Conservation (phyloP, 2,113 vertebrate genomes). For the Micromys minutus region DNA sequence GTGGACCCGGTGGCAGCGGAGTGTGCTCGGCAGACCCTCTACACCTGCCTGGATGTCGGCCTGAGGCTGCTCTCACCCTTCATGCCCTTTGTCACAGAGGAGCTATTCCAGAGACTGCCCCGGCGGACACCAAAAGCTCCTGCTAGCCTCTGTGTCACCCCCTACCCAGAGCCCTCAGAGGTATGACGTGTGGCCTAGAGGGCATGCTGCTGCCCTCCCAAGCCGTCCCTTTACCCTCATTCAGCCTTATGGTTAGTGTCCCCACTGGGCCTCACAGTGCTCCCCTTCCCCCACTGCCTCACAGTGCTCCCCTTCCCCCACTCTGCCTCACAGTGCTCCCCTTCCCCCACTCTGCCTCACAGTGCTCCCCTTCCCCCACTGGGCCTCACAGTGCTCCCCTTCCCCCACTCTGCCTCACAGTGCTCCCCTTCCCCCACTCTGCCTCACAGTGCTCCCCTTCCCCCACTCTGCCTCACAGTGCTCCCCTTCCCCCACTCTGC, state of each 20-base stretch:
- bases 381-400: not conserved
- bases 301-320: not conserved
- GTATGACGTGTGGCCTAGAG: conserved; percentile 72
- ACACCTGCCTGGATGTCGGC: conserved; percentile 91
- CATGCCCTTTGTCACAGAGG: conserved; percentile 94
- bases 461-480: not conserved
- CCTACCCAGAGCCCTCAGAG: conserved; percentile 89
- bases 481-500: not conserved
- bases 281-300: not conserved
- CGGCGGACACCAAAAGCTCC: conserved; percentile 83
- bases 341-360: not conserved
- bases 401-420: not conserved
- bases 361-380: conserved; percentile 83
- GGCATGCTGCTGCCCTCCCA: not conserved
- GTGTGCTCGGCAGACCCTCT: conserved; percentile 90
- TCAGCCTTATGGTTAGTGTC: no score
- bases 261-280: not conserved
- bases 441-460: not conserved
- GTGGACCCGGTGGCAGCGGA: conserved; percentile 74
- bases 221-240: not conserved
- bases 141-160: conserved; percentile 88
- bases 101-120: conserved; percentile 93
- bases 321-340: not conserved
- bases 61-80: conserved; percentile 91
- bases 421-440: not conserved